Conservation (phyloP, 2,888 invertebrate species). For the Drosophila nigricruria region DNA sequence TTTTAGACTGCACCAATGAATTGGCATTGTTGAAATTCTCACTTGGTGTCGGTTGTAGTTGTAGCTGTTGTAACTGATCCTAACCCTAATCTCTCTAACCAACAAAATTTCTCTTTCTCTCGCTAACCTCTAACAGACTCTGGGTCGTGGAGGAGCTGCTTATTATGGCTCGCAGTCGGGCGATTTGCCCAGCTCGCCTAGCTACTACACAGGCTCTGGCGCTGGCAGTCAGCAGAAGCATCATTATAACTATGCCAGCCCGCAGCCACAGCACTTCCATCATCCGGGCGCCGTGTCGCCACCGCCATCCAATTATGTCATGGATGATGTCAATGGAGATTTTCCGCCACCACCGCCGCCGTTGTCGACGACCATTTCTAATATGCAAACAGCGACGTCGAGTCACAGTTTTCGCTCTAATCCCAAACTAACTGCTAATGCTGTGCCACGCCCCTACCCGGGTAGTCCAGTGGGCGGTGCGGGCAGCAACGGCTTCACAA, state of each 20-base stretch:
- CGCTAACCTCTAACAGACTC: conserved; percentile 77
- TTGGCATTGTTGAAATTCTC: conserved; percentile 65
- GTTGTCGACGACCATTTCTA: conserved; percentile 83
- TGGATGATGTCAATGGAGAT: conserved; percentile 73
- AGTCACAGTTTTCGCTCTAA: conserved; percentile 83
- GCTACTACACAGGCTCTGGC: conserved; percentile 66
- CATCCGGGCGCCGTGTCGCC: conserved; percentile 85
- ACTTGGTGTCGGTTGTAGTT: conserved; percentile 54
- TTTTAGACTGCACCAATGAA: conserved; percentile 43
- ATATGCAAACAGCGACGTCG: conserved; percentile 83
- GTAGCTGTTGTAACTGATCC: conserved; percentile 22
- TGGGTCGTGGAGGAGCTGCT: conserved; percentile 81
- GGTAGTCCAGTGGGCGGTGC: conserved; percentile 75
- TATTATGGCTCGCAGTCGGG: conserved; percentile 71
- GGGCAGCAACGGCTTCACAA: conserved; percentile 65
- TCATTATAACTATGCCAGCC: conserved; percentile 78
- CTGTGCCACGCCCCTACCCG: conserved; percentile 85
- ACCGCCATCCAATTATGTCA: conserved; percentile 74
- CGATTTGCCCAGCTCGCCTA: conserved; percentile 83
- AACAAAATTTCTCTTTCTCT: conserved; percentile 48
- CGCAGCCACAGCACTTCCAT: conserved; percentile 84
- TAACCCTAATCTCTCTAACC: conserved; percentile 66
- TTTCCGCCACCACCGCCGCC: conserved; percentile 85
- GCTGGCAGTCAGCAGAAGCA: conserved; percentile 78
- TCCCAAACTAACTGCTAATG: conserved; percentile 85